Evolutionary conservation across 2,113 vertebrate species (phyloP).

Genomic region (Bambusicola thoracicus): DNA sequence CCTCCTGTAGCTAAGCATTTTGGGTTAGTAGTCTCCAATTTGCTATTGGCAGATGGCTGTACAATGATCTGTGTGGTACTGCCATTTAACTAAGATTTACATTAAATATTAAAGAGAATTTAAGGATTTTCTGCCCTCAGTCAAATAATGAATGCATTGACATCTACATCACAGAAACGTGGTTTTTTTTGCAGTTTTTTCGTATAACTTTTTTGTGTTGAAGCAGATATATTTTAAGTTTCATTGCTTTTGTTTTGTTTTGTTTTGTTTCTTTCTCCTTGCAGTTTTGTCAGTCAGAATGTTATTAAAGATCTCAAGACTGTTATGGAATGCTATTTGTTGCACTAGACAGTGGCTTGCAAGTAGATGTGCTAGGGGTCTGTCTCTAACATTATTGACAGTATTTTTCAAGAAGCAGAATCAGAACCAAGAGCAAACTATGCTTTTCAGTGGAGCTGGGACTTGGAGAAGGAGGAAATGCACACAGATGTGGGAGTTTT

Average conservation of each 20-base stretch:
- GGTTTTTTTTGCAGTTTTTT: background rate
- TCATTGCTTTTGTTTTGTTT: fast-evolving
- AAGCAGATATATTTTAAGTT: background rate
- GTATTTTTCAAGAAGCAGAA: background rate
- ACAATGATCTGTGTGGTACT: background rate
- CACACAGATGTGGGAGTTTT: background rate
- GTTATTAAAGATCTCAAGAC: background rate
- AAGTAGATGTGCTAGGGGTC: background rate
- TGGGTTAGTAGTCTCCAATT: background rate
- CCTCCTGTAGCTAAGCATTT: background rate
- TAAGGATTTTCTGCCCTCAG: background rate
- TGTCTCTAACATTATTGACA: background rate
- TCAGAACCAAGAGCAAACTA: background rate
- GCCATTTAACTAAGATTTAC: background rate
- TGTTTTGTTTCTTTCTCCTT: background rate
- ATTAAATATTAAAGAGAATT: background rate
- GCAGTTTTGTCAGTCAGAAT: background rate
- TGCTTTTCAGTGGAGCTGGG: background rate
- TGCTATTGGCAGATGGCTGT: background rate
- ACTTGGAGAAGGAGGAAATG: background rate
- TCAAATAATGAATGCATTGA: background rate
- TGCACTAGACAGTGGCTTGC: background rate
- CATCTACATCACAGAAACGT: background rate
- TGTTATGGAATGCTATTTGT: background rate
- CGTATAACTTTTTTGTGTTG: background rate